Percentiles rank a stretch among this genome's conserved stretches.
Conservation (phyloP, 2,797 vertebrate genomes). For the Gallinago stenura region DNA sequence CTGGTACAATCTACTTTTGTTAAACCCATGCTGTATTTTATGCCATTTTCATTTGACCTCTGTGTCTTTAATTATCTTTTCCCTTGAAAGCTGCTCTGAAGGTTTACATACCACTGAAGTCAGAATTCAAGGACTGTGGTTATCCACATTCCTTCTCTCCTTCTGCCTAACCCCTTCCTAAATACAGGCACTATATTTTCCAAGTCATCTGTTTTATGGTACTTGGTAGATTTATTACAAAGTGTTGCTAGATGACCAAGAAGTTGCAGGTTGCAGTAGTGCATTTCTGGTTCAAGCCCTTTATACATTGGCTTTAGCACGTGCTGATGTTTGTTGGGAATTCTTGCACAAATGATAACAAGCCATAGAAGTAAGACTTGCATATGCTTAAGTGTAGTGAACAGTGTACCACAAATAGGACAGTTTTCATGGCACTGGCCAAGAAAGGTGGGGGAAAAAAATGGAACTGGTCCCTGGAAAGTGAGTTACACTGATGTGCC, state of each 20-base stretch:
- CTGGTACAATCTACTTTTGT: conserved; percentile 48
- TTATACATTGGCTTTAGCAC: neutral
- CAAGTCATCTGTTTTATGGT: neutral
- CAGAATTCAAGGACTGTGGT: conserved; percentile 16
- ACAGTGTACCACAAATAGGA: neutral
- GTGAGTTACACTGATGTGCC: neutral
- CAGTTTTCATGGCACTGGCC: neutral
- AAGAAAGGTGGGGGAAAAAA: neutral
- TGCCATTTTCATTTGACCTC: conserved; percentile 40
- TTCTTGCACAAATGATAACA: neutral
- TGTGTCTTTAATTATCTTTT: conserved; percentile 36
- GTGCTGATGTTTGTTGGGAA: neutral
- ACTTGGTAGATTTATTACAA: neutral
- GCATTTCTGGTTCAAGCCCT: neutral
- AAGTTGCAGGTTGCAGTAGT: neutral
- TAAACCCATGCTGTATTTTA: conserved; percentile 41
- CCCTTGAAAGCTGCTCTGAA: conserved; percentile 14
- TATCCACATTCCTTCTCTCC: neutral
- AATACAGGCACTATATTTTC: neutral
- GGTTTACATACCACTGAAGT: conserved; percentile 1
- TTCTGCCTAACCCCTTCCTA: neutral
- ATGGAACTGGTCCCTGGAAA: neutral
- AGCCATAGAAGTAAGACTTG: neutral
- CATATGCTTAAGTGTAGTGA: neutral
- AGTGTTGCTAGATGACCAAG: neutral